phyloP scores from a whole-genome alignment of 2,888 invertebrate species.

The Ischnus inquisitorius region DNA sequence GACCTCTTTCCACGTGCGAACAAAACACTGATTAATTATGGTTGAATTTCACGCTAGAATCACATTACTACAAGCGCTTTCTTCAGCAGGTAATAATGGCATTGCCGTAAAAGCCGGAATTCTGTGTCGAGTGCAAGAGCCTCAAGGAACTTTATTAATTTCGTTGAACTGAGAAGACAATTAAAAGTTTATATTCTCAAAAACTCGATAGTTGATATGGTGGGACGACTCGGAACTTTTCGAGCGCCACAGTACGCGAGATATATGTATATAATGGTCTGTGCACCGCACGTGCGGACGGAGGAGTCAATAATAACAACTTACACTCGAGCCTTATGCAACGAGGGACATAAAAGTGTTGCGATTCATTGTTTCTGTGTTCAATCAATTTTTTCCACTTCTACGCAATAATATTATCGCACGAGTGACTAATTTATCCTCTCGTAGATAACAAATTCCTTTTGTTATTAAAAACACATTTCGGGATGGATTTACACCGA shows the following conservation, averaged over 20 bases:
- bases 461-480: too few species aligned
- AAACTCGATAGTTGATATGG: slow-evolving; percentile 20
- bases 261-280: not conserved
- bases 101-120: not conserved
- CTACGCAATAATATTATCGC: too few species aligned
- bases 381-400: not conserved
- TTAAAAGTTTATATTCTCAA: slow-evolving; percentile 52
- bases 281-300: not conserved
- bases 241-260: not conserved
- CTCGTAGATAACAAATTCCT: too few species aligned
- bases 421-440: too few species aligned
- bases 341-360: not conserved
- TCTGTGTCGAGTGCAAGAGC: not conserved
- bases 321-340: not conserved
- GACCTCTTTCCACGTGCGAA: too few species aligned
- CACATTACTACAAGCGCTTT: too few species aligned
- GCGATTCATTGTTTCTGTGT: not conserved
- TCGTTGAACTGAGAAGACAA: slow-evolving; percentile 46
- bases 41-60: too few species aligned
- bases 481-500: too few species aligned
- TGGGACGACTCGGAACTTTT: slow-evolving; percentile 8
- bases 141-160: slow-evolving; percentile 55
- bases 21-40: too few species aligned
- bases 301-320: not conserved
- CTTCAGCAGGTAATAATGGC: too few species aligned